phyloP scores from a whole-genome alignment of 2,113 vertebrate species.

The Cebus imitator region DNA sequence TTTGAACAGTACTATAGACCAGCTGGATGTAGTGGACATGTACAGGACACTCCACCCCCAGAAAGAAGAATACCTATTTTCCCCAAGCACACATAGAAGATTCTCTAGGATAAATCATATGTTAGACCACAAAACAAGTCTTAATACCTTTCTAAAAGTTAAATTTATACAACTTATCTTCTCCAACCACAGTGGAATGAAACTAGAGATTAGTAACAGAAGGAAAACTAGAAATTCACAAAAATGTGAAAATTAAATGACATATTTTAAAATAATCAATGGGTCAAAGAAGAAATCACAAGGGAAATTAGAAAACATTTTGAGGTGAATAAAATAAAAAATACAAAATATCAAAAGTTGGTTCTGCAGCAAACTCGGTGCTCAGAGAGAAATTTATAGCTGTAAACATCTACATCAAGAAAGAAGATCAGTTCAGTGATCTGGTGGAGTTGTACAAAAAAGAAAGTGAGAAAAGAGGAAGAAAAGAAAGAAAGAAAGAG shows the following conservation, averaged over 20 bases:
- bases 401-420: not conserved
- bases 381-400: not conserved
- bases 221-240: not conserved
- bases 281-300: not conserved
- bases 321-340: not conserved
- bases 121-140: not conserved
- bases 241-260: not conserved
- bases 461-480: too few species aligned
- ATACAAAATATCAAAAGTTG: not conserved
- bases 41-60: not conserved
- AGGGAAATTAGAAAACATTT: not conserved
- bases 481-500: too few species aligned
- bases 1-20: not conserved
- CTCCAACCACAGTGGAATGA: not conserved
- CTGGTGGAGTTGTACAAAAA: too few species aligned
- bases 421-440: not conserved
- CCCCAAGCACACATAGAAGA: not conserved
- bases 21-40: not conserved
- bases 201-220: not conserved
- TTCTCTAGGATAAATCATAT: not conserved
- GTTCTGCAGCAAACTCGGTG: not conserved
- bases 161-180: not conserved
- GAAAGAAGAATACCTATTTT: not conserved
- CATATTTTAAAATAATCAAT: not conserved
- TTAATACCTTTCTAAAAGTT: not conserved